phyloP scores from a whole-genome alignment of 2,888 invertebrate species.

The Ophion ventricosus region DNA sequence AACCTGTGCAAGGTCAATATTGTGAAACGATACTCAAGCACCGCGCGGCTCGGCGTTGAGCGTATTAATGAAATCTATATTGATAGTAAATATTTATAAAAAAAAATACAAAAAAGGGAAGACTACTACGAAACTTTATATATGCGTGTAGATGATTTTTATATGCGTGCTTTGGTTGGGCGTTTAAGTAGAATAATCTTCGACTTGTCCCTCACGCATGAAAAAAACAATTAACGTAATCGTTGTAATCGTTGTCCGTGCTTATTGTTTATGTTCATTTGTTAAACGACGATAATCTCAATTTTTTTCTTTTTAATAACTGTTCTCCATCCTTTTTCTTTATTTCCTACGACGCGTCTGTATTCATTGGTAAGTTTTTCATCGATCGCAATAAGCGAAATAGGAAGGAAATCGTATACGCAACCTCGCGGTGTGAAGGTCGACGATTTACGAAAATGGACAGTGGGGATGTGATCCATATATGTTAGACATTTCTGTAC shows the following conservation, averaged over 20 bases:
- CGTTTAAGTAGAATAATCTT: no score
- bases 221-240: background rate
- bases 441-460: background rate
- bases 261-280: background rate
- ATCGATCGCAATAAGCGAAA: background rate
- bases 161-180: no score
- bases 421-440: no score
- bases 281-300: background rate
- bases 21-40: background rate
- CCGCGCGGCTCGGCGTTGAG: background rate
- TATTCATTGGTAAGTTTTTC: background rate
- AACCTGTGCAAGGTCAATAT: constrained; percentile 5
- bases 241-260: background rate
- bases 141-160: no score
- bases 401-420: background rate
- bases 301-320: background rate
- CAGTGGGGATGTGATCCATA: no score
- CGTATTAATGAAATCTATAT: background rate
- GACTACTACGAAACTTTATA: no score
- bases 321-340: background rate
- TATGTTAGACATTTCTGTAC: background rate
- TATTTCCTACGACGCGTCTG: background rate
- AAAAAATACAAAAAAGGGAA: no score
- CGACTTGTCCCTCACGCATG: background rate
- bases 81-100: constrained; percentile 5